Conservation (phyloP, 2,888 invertebrate species). For the Callimorpha dominula region DNA sequence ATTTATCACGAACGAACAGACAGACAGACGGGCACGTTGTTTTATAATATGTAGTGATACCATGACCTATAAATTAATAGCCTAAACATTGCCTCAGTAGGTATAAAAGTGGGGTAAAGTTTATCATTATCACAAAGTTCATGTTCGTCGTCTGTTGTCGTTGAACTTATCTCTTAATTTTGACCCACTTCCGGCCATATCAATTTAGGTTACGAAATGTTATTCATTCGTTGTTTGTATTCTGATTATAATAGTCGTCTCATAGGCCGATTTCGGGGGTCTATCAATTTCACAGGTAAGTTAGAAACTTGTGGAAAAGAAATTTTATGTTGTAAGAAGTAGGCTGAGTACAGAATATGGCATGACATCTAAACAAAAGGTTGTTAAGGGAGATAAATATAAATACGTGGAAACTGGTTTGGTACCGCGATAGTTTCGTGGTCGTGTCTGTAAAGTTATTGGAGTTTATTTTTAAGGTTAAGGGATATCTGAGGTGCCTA, state of each 20-base stretch:
- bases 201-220: slow-evolving; percentile 37
- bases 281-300: not conserved
- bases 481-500: too few relatives aligned
- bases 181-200: slow-evolving; percentile 36
- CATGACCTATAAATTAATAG: not conserved
- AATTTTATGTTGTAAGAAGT: not conserved
- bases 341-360: not conserved
- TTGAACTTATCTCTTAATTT: slow-evolving; percentile 33
- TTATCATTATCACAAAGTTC: slow-evolving; percentile 23
- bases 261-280: not conserved
- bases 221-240: slow-evolving; percentile 7
- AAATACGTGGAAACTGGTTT: too few relatives aligned
- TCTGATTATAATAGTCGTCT: not conserved
- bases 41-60: too few relatives aligned
- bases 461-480: too few relatives aligned
- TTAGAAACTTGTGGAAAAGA: not conserved
- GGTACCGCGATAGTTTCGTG: too few relatives aligned
- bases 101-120: not conserved
- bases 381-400: too few relatives aligned
- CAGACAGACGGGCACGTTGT: too few relatives aligned
- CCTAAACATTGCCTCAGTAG: slow-evolving; percentile 4
- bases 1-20: too few relatives aligned
- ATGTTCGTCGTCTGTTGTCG: slow-evolving; percentile 17
- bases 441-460: too few relatives aligned
- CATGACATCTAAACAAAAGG: not conserved